Evolutionary conservation across 2,797 vertebrate genomes (phyloP).

Genomic region (Spizella passerina): DNA sequence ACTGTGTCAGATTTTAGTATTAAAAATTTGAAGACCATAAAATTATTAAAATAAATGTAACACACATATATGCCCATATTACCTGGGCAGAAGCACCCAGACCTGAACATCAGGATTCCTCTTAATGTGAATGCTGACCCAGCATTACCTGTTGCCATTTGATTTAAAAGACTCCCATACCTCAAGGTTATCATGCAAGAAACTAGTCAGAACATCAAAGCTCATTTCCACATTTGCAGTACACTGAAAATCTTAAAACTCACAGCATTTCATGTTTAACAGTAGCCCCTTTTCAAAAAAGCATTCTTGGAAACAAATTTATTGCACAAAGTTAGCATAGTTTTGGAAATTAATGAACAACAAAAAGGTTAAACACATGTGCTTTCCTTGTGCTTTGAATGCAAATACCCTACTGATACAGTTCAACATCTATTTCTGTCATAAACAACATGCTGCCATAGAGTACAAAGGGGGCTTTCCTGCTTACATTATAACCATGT

Average conservation of each 20-base stretch:
- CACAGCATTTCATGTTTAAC: not conserved
- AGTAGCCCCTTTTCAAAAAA: not conserved
- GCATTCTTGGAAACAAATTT: not conserved
- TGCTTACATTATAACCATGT: not conserved
- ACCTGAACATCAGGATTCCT: not conserved
- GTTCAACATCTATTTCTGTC: not conserved
- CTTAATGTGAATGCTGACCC: not conserved
- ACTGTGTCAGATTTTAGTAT: not conserved
- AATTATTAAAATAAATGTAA: not conserved
- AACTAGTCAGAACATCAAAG: not conserved
- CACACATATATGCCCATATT: not conserved
- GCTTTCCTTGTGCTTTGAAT: not conserved
- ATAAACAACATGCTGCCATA: not conserved
- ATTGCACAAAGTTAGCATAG: not conserved
- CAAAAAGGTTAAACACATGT: not conserved
- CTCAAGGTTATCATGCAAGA: not conserved
- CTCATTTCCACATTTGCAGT: not conserved
- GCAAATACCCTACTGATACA: not conserved
- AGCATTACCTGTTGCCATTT: not conserved
- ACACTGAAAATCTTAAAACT: not conserved
- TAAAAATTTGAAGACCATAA: not conserved
- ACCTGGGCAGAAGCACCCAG: not conserved
- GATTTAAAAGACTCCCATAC: conserved; percentile 29
- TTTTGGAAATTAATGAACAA: not conserved
- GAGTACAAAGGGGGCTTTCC: not conserved